A percentile compares a stretch with the other conserved stretches of the same genome.
These are phyloP conservation scores for Synergus gifuensis DNA, from an alignment of 2,888 invertebrate genomes.

Conservation along the genomic window DNA sequence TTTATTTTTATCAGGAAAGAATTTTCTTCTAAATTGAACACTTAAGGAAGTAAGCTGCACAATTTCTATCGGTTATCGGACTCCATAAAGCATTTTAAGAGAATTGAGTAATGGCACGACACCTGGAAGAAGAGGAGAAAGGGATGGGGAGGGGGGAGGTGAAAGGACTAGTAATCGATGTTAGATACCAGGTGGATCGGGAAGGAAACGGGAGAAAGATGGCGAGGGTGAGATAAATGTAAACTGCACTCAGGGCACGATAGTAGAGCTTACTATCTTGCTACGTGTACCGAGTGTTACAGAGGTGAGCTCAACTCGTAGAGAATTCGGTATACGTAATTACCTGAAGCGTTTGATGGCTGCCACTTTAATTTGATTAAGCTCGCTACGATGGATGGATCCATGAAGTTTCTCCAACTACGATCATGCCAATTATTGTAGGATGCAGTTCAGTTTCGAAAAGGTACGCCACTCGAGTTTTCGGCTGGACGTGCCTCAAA, in stretches of 20 bases:
- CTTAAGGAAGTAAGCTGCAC: slow-evolving; percentile 35
- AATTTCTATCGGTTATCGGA: slow-evolving; percentile 36
- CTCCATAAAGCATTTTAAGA: slow-evolving; percentile 39
- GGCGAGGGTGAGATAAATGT: slow-evolving; percentile 12
- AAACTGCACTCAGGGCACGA: slow-evolving; percentile 31
- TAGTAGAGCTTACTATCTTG: slow-evolving; percentile 2
- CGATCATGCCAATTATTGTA: slow-evolving; percentile 36
- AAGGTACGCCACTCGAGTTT: slow-evolving; percentile 12
- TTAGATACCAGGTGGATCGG: slow-evolving; percentile 39
- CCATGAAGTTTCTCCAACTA: slow-evolving; percentile 35
- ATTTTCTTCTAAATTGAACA: slow-evolving; percentile 35
- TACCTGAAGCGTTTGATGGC: slow-evolving; percentile 37
- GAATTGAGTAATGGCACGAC: slow-evolving; percentile 41
- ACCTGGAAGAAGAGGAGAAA: slow-evolving; percentile 6
- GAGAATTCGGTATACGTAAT: slow-evolving; percentile 37
- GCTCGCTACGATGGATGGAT: slow-evolving; percentile 32
- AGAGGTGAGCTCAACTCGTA: slow-evolving; percentile 28
- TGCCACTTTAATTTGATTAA: slow-evolving; percentile 42
- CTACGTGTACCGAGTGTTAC: slow-evolving; percentile 29
- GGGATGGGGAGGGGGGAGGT: not conserved
- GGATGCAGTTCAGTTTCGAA: slow-evolving; percentile 11
- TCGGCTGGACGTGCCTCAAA: slow-evolving; percentile 13
- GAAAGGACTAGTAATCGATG: slow-evolving; percentile 28
- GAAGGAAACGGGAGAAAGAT: slow-evolving; percentile 22
- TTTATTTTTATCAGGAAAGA: slow-evolving; percentile 4